Conservation (phyloP, 92 coral and sea anemone species). For the Zoanthus gigantus region DNA sequence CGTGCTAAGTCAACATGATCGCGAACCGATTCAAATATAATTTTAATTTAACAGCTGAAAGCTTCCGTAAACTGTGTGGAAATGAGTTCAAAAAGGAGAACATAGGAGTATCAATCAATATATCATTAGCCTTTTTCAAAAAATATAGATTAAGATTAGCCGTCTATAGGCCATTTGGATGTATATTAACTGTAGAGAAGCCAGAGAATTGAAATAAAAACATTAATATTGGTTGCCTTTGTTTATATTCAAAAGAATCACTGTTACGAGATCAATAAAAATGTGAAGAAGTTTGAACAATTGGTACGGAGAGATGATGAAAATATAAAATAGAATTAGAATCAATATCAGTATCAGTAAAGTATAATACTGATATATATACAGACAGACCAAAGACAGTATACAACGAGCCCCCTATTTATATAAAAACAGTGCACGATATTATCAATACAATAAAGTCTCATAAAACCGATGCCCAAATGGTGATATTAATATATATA, state of each 20-base stretch:
- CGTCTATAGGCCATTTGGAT: constrained; percentile 42
- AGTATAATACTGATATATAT: too few relatives aligned
- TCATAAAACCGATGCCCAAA: too few relatives aligned
- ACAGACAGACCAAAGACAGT: too few relatives aligned
- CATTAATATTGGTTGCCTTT: background rate
- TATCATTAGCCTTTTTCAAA: constrained; percentile 35
- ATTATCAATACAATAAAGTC: too few relatives aligned
- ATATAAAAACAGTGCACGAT: too few relatives aligned
- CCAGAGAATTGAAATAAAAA: constrained; percentile 17
- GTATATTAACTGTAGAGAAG: constrained; percentile 18
- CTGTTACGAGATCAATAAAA: constrained; percentile 21
- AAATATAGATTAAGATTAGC: constrained; percentile 18
- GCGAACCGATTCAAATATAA: constrained; percentile 1
- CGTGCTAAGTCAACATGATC: constrained; percentile 6
- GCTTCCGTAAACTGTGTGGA: constrained; percentile 40
- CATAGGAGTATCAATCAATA: constrained; percentile 43
- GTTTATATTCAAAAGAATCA: constrained; percentile 15
- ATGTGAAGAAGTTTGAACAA: constrained; percentile 8
- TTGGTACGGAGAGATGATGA: too few relatives aligned
- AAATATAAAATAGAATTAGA: too few relatives aligned
- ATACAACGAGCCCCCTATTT: too few relatives aligned
- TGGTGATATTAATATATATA: too few relatives aligned
- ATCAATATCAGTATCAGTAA: too few relatives aligned
- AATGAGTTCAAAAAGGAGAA: constrained; percentile 42
- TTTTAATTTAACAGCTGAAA: constrained; percentile 17